Evolutionary conservation across 2,113 vertebrate genomes (phyloP), one percentile per base, ranked within the genome.

Genomic region (Oxyruncus cristatus): DNA sequence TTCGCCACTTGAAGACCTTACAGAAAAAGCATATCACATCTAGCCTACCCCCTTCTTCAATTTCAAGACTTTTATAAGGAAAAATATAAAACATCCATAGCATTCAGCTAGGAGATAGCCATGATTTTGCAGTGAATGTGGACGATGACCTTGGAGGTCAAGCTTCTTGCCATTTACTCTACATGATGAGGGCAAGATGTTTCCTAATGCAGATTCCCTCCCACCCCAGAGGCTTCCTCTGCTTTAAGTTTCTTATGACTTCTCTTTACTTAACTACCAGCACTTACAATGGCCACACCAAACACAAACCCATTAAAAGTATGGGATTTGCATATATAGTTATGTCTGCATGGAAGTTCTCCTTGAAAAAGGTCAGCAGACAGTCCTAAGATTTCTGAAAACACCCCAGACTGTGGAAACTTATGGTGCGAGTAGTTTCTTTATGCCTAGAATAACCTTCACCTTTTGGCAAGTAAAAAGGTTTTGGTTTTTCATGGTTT

Each of bases 381-480:
- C 21, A 68, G 35, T 9, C 24, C 26, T 18, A 47, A 44, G 9
- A 26, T 27, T 77, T 41, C 50, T 14, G n/a, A 37, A 53, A 74
- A 75, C 37, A 79, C 2, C 20, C 14, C 4, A 37, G 8, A 80
- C 30, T 49, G 28, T 37, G 30, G 23, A 41, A 41, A 53, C 11
- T 37, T 47, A 37, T 0, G 0, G 2, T 12, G 0, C 11, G 73
- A 22, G 21, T 11, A 19, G 26, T 39, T 91, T 73, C 37, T 58
- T 77, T 42, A 33, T 19, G 78, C 27, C 22, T 49, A 55, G 15
- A 92, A 89, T 2, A 89, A 47, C 5, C 44, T 78, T 37, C 10
- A 56, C 12, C 32, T 86, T 89, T n/a, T 13, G 37, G 7, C 28
- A 81, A 81, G 26, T 26, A 86, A 12, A 77, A 39, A 23, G 7